Evolutionary conservation across 2,113 vertebrate genomes (phyloP), one percentile per base, ranked within the genome.

Genomic region (Pomatorhinus ruficollis): DNA sequence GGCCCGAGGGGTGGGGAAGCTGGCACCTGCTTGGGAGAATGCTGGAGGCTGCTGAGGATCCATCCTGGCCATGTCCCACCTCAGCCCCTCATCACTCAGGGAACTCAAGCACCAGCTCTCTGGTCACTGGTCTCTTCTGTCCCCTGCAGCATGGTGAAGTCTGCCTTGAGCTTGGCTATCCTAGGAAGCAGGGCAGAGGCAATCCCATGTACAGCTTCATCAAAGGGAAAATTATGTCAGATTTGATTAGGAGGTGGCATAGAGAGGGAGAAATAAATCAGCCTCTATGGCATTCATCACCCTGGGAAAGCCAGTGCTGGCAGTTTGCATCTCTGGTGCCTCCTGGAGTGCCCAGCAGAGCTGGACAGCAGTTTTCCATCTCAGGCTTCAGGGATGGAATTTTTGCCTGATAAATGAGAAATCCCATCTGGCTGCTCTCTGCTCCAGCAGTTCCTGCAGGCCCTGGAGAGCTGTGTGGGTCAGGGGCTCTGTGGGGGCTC

Each of bases 401-500:
- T 39, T 37, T 40, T 37, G 37, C 14, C 53, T 0, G 2, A 25
- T 12, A 30, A 27, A 30, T 17, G 6, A 6, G 37, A 42, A 72
- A 47, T 37, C 40, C 18, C 47, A 7, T 4, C 47, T 66, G 42
- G 52, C 33, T 2, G 3, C 9, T 40, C 16, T 52, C 42, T 31
- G 40, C 8, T 14, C 13, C 1, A 2, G 40, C 12, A 21, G 47
- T 16, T 28, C 31, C 76, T 61, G 75, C 3, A 4, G 50, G 33
- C 39, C 20, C 22, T 53, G 83, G 7, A 14, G 71, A 35, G 24
- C 60, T 35, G 8, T 19, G 71, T 15, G 40, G 42, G 30, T 5
- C 7, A 3, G 65, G 37, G 21, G 6, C 50, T 15, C 61, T 27
- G 45, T 0, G 0, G 12, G 10, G 56, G 6, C 59, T 40, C 7